Evolutionary conservation across 2,888 invertebrate species (phyloP).

Genomic region (Sceliomorpha sp.): DNA sequence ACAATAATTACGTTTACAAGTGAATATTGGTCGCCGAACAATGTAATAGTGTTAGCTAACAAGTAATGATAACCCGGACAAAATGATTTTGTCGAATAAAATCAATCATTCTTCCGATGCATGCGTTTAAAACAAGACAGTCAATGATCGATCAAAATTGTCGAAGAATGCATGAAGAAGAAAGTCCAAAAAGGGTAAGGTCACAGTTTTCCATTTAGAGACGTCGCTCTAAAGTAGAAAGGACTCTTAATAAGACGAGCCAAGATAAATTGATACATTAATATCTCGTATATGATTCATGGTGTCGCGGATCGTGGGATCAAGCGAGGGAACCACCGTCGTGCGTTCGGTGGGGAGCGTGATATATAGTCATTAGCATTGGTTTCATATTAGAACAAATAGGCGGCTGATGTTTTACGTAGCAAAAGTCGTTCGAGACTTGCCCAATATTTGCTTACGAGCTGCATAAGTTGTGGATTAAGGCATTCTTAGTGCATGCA

Average conservation of each 20-base stretch:
- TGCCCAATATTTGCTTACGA: slow-evolving; percentile 28
- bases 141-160: slow-evolving; percentile 49
- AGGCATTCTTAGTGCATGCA: background rate
- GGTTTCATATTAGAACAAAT: slow-evolving; percentile 75
- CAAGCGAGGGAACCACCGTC: slow-evolving; percentile 41
- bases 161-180: slow-evolving; percentile 22
- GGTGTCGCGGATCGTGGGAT: slow-evolving; percentile 64
- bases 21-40: too few relatives aligned
- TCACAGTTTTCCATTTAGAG: slow-evolving; percentile 54
- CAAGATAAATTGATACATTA: slow-evolving; percentile 78
- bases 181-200: slow-evolving; percentile 49
- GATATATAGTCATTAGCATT: slow-evolving; percentile 74
- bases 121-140: slow-evolving; percentile 28
- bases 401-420: slow-evolving; percentile 63
- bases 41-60: too few relatives aligned
- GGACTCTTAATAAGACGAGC: slow-evolving; percentile 57
- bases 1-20: too few relatives aligned
- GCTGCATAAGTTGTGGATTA: slow-evolving; percentile 13
- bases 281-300: slow-evolving; percentile 75
- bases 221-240: slow-evolving; percentile 54
- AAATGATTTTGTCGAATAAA: slow-evolving; percentile 22
- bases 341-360: slow-evolving; percentile 42
- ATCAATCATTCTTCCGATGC: slow-evolving; percentile 27
- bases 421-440: slow-evolving; percentile 20
- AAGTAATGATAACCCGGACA: slow-evolving; percentile 19